A percentile compares a stretch with the other conserved stretches of the same genome.
Evolutionary conservation across 30 jellyfish, hydroid and myxozoan genomes (phyloP).

Genomic region (Calvadosia cruxmelitensis): DNA sequence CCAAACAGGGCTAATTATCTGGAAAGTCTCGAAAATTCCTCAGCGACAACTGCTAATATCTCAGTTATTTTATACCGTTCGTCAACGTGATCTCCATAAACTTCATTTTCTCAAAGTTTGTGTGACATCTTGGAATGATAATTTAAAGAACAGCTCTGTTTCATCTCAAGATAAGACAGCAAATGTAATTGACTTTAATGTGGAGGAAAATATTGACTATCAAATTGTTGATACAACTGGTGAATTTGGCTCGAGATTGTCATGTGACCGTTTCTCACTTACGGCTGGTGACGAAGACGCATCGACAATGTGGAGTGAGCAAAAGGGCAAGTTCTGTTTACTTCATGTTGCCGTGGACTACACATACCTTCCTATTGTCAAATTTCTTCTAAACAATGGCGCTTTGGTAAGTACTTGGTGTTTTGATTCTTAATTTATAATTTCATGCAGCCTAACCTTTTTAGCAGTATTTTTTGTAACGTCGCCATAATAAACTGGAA

Average conservation of each 20-base stretch:
- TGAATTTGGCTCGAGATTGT: background rate
- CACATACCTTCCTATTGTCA: conserved; percentile 30
- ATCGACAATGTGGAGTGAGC: background rate
- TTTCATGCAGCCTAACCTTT: too few relatives aligned
- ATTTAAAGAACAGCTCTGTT: conserved; percentile 2
- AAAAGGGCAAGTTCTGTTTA: conserved; percentile 40
- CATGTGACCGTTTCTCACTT: background rate
- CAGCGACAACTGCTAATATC: conserved; percentile 25
- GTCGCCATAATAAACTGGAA: too few relatives aligned
- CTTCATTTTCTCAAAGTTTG: conserved; percentile 9
- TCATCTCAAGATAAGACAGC: conserved; percentile 1
- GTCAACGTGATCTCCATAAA: conserved; percentile 11
- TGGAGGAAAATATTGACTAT: conserved; percentile 41
- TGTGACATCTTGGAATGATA: conserved; percentile 51
- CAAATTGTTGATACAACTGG: conserved; percentile 19
- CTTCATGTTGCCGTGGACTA: conserved; percentile 75
- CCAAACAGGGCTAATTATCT: conserved; percentile 45
- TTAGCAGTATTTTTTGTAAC: too few relatives aligned
- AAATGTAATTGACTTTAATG: conserved; percentile 25
- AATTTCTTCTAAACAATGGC: conserved; percentile 25
- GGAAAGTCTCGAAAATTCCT: conserved; percentile 51
- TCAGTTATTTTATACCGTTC: conserved; percentile 38
- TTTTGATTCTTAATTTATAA: too few relatives aligned
- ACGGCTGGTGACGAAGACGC: background rate
- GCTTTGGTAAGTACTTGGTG: conserved; percentile 57